Evolutionary conservation across 2,797 vertebrate species (phyloP).

Genomic region (Bucorvus abyssinicus): DNA sequence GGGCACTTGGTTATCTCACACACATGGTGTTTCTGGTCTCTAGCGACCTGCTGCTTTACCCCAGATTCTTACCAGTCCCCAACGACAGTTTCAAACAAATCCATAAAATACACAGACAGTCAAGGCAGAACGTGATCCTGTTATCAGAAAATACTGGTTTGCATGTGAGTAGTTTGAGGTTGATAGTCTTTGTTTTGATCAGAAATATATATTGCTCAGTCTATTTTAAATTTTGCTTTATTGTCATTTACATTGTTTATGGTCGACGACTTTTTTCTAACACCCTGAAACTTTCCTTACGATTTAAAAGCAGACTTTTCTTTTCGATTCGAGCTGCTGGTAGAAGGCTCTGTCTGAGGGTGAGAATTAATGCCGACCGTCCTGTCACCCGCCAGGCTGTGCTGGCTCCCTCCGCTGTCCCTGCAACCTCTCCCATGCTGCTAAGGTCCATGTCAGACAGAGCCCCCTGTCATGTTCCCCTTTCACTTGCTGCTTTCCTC

Average conservation of each 20-base stretch:
- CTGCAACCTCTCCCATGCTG: constrained; percentile 78
- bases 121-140: constrained; percentile 23
- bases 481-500: constrained; percentile 82
- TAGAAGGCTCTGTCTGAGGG: constrained; percentile 23
- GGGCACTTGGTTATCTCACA: background rate
- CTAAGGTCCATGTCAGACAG: constrained; percentile 90
- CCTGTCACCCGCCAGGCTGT: constrained; percentile 27
- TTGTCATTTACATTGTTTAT: background rate
- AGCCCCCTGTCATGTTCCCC: constrained; percentile 81
- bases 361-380: constrained; percentile 63
- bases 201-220: background rate
- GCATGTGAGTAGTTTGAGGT: background rate
- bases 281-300: background rate
- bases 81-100: background rate
- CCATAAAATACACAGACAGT: background rate
- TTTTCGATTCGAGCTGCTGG: background rate
- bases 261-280: background rate
- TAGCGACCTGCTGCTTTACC: background rate
- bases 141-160: constrained; percentile 8
- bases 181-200: constrained; percentile 14
- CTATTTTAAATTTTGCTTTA: background rate
- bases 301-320: constrained; percentile 17
- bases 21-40: background rate
- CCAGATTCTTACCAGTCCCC: background rate
- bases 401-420: constrained; percentile 34